These are phyloP conservation scores for Tamandua tetradactyla DNA, from an alignment of 2,797 vertebrate genomes.

Conservation along the genomic window DNA sequence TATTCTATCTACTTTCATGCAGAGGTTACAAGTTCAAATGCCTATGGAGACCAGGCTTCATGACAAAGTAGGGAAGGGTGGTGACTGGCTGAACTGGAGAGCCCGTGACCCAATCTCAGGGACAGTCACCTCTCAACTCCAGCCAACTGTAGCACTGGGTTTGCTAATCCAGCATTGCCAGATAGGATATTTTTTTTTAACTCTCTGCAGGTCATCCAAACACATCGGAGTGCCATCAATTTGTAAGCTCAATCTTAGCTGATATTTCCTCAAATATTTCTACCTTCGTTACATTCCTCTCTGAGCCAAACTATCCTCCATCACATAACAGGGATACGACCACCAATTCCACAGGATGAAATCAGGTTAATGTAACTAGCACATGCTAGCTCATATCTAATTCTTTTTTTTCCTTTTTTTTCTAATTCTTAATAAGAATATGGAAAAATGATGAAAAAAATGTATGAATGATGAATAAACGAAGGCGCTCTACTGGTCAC, in stretches of 20 bases:
- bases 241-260: background rate
- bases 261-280: background rate
- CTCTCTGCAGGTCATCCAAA: background rate
- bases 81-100: background rate
- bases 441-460: background rate
- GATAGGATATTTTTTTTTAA: background rate
- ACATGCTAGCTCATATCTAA: background rate
- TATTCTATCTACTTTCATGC: background rate
- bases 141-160: background rate
- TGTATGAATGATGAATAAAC: background rate
- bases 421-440: slow-evolving; percentile 1
- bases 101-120: background rate
- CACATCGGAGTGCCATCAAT: background rate
- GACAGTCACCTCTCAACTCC: background rate
- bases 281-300: background rate
- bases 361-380: background rate
- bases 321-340: background rate
- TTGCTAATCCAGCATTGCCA: background rate
- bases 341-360: background rate
- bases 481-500: background rate
- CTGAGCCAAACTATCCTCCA: background rate
- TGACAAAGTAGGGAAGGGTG: background rate
- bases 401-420: too few relatives aligned
- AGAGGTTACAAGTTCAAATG: background rate
- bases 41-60: background rate